Conservation (phyloP, 2,797 vertebrate genomes). For the Helostoma temminkii region DNA sequence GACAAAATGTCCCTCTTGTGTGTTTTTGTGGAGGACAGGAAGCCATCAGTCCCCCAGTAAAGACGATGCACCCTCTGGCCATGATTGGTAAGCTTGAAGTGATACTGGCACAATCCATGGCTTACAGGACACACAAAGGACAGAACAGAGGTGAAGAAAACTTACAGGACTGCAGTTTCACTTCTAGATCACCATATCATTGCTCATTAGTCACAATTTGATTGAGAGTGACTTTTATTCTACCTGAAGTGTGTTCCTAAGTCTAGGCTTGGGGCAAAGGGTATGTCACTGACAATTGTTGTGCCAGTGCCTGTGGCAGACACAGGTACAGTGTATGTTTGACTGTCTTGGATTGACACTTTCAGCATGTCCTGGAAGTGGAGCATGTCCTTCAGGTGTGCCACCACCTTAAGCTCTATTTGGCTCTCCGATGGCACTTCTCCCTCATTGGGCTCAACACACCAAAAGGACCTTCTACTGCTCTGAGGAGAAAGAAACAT, state of each 20-base stretch:
- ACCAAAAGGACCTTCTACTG: constrained; percentile 75
- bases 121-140: constrained; percentile 69
- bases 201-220: neutral
- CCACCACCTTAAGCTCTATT: constrained; percentile 82
- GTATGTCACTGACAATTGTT: constrained; percentile 87
- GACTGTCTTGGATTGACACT: constrained; percentile 81
- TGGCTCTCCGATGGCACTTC: constrained; percentile 78
- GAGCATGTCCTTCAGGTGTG: constrained; percentile 85
- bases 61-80: constrained; percentile 87
- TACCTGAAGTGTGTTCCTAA: constrained; percentile 89
- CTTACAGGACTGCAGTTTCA: neutral
- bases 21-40: constrained; percentile 36
- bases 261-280: constrained; percentile 85
- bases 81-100: constrained; percentile 88
- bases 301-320: constrained; percentile 86
- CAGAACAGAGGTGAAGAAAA: neutral
- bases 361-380: constrained; percentile 82
- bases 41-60: constrained; percentile 86
- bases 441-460: constrained; percentile 85
- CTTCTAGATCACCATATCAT: neutral
- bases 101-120: constrained; percentile 81
- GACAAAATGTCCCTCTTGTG: constrained; percentile 14
- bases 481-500: constrained; percentile 77
- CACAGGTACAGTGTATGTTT: constrained; percentile 73
- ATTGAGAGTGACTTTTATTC: neutral